A percentile compares a stretch with the other conserved stretches of the same genome.
phyloP scores from a whole-genome alignment of 2,113 vertebrate species.

The Epinephelus fuscoguttatus region DNA sequence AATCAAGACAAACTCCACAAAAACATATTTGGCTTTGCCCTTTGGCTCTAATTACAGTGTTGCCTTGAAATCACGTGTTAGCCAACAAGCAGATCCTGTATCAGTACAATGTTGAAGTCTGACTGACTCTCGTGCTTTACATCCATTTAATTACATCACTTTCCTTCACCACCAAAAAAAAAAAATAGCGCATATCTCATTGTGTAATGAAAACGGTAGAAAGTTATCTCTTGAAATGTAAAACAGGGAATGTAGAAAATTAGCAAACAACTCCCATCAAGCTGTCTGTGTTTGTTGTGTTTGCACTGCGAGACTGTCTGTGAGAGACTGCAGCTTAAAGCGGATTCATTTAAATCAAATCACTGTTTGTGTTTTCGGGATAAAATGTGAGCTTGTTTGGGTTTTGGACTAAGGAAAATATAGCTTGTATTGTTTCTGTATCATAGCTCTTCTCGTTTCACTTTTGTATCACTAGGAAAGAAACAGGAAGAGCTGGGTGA shows the following conservation, averaged over 20 bases:
- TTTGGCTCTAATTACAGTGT: too few relatives aligned
- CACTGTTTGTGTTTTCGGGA: slow-evolving; percentile 22
- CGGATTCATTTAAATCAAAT: slow-evolving; percentile 31
- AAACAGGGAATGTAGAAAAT: slow-evolving; percentile 25
- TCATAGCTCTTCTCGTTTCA: not conserved
- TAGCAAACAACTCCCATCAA: slow-evolving; percentile 33
- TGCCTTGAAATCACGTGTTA: too few relatives aligned
- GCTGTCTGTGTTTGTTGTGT: slow-evolving; percentile 40
- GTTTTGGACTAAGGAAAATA: slow-evolving; percentile 20
- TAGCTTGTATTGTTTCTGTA: slow-evolving; percentile 12
- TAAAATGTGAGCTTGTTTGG: slow-evolving; percentile 12
- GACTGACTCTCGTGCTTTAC: not conserved
- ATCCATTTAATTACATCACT: not conserved
- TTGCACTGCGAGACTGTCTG: slow-evolving; percentile 21
- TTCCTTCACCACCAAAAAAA: not conserved
- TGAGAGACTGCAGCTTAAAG: slow-evolving; percentile 30
- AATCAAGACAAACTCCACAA: not conserved
- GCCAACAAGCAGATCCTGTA: not conserved
- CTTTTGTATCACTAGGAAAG: not conserved
- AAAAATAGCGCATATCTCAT: not conserved
- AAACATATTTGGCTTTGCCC: too few relatives aligned
- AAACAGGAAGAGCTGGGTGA: not conserved
- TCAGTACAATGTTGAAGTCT: not conserved
- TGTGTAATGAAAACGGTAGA: slow-evolving; percentile 14
- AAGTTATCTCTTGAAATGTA: slow-evolving; percentile 13